Evolutionary conservation across 2,797 vertebrate species (phyloP), one percentile per base, ranked within the genome.

Genomic region (Lagodon rhomboides): DNA sequence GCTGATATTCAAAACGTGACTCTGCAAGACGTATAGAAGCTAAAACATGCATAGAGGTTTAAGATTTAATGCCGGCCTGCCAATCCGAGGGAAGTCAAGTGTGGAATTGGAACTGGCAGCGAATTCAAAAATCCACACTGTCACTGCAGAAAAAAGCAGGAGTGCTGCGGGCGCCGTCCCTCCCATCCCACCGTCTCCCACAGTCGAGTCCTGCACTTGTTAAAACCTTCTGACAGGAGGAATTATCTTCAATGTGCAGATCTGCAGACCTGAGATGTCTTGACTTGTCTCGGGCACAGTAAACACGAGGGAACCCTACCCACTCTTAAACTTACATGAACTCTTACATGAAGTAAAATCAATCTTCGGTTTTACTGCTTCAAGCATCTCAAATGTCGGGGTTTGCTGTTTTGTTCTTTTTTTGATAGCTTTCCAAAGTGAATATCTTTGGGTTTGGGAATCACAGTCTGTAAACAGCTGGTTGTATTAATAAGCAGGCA

Each of bases 21-120:
- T 68, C 34, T 47, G 77, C 54, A 66, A 66, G 77, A 83, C 3
- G 4, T 23, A 34, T 34, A 34, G 61, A 58, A 46, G 56, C 71
- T 23, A 49, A 81, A 87, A 62, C 74, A 60, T 77, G 78, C 68
- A 84, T 78, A 49, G 50, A 25, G 25, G 54, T 89, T 82, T 65
- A 55, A 84, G 54, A 81, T 88, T 50, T 63, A 77, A 79, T 61
- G 34, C 66, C n/a, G 13, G 66, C 30, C 82, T 75, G 89, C 75
- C 89, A 81, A 72, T 91, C 82, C 2, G 27, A 62, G 67, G 68
- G 80, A 89, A 94, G 87, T 90, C 77, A 75, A 90, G 91, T 85
- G 91, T 90, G 86, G 89, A 88, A 93, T 87, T 79, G 80, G 59
- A 92, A 77, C 82, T 90, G 93, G 90, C 92, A 92, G 89, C 44